These are phyloP conservation scores for Agrotis puta DNA, from an alignment of 2,888 invertebrate species.

Conservation along the genomic window DNA sequence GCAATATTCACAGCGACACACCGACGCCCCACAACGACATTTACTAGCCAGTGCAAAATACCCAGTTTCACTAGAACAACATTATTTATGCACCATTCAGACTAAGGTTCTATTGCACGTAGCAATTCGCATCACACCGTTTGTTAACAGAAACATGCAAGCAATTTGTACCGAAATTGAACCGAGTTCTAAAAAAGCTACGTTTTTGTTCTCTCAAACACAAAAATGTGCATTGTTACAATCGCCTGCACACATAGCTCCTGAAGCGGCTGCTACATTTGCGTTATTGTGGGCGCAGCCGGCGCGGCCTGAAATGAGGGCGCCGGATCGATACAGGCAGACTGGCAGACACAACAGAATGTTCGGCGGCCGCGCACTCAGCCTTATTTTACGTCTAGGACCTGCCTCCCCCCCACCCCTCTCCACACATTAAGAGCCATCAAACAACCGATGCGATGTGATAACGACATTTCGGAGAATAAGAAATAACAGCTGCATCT, in stretches of 20 bases:
- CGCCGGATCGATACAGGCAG: slow-evolving; percentile 91
- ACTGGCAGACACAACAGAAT: slow-evolving; percentile 87
- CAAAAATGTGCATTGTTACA: slow-evolving; percentile 66
- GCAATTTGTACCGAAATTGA: slow-evolving; percentile 57
- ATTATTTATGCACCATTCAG: slow-evolving; percentile 49
- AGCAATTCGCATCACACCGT: slow-evolving; percentile 40
- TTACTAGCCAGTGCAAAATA: slow-evolving; percentile 46
- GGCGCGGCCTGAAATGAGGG: slow-evolving; percentile 86
- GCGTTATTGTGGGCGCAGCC: slow-evolving; percentile 81
- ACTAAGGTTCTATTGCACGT: slow-evolving; percentile 45
- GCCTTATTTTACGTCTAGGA: slow-evolving; percentile 58
- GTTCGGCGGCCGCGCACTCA: slow-evolving; percentile 59
- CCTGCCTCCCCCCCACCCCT: slow-evolving; percentile 6
- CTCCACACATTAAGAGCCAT: slow-evolving; percentile 42
- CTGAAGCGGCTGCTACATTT: slow-evolving; percentile 77
- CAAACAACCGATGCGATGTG: slow-evolving; percentile 45
- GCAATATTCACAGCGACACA: slow-evolving; percentile 43
- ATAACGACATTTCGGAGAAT: slow-evolving; percentile 50
- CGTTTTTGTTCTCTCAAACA: slow-evolving; percentile 56
- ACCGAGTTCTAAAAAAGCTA: slow-evolving; percentile 54
- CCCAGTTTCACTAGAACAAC: slow-evolving; percentile 42
- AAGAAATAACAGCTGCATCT: slow-evolving; percentile 41
- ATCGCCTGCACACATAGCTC: slow-evolving; percentile 69
- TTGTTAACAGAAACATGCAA: slow-evolving; percentile 51
- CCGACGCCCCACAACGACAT: slow-evolving; percentile 42